These are phyloP conservation scores for Philereme vetulata DNA, from an alignment of 2,888 invertebrate genomes.

Conservation along the genomic window DNA sequence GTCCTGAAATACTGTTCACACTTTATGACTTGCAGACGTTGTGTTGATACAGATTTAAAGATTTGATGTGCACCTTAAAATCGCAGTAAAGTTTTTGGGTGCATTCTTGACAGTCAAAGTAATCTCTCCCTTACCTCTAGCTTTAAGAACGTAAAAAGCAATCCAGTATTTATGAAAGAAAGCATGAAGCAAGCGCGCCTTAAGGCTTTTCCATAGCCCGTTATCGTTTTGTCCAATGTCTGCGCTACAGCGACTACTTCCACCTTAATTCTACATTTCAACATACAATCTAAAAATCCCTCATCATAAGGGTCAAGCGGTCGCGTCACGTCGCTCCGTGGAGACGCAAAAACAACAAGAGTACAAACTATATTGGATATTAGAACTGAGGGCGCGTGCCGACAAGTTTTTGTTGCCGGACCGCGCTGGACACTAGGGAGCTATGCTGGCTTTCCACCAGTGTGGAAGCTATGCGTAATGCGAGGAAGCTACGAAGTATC, in stretches of 20 bases:
- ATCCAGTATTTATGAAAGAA: too few species aligned
- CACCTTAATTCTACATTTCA: neutral
- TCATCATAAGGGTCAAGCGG: constrained; percentile 78
- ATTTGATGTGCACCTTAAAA: neutral
- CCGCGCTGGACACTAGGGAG: constrained; percentile 43
- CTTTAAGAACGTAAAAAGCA: too few species aligned
- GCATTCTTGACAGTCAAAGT: constrained; percentile 6
- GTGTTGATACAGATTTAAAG: constrained; percentile 29
- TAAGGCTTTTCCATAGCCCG: too few species aligned
- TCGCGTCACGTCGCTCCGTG: constrained; percentile 61
- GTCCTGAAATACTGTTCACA: constrained; percentile 37
- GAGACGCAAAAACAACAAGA: constrained; percentile 69
- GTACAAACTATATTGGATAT: constrained; percentile 81
- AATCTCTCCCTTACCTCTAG: too few species aligned
- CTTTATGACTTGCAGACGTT: constrained; percentile 34
- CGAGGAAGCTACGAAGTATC: too few species aligned
- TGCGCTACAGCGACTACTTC: too few species aligned
- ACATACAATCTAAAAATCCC: constrained; percentile 55
- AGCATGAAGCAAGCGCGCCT: too few species aligned
- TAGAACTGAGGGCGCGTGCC: constrained; percentile 78
- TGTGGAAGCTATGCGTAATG: too few species aligned
- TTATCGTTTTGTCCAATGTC: too few species aligned
- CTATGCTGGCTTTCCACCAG: constrained; percentile 3
- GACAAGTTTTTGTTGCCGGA: constrained; percentile 63
- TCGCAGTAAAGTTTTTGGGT: constrained; percentile 22